Evolutionary conservation across 2,888 invertebrate species (phyloP).

Genomic region (Lasioglossum calceatum): DNA sequence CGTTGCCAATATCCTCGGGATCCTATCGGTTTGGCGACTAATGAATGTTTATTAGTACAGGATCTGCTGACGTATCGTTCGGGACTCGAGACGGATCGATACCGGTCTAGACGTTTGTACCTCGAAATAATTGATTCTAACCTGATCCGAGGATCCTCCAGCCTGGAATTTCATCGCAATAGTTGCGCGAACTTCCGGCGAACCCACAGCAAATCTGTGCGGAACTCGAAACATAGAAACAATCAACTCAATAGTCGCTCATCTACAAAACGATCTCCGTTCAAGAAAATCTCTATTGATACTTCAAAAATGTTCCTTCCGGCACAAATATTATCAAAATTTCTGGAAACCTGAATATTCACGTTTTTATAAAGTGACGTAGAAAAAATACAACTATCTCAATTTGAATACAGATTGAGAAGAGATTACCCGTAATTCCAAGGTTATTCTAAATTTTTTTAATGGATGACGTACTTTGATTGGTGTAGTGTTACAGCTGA

Average conservation of each 20-base stretch:
- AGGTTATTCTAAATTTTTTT: too few relatives aligned
- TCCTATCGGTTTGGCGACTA: slow-evolving; percentile 69
- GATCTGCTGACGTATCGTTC: slow-evolving; percentile 68
- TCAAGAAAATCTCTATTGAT: neutral
- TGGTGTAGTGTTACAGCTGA: too few relatives aligned
- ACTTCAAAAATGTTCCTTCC: neutral
- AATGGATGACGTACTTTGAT: too few relatives aligned
- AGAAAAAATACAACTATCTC: too few relatives aligned
- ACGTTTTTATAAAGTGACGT: too few relatives aligned
- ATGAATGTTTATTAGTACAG: slow-evolving; percentile 76
- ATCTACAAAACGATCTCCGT: neutral
- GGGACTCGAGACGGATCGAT: slow-evolving; percentile 64
- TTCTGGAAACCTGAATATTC: too few relatives aligned
- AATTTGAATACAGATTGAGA: too few relatives aligned
- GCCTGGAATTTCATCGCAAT: slow-evolving; percentile 42
- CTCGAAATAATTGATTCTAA: slow-evolving; percentile 66
- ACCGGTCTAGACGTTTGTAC: slow-evolving; percentile 64
- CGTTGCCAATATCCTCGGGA: slow-evolving; percentile 67
- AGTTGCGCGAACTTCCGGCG: neutral
- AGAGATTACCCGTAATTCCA: too few relatives aligned
- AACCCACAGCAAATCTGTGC: neutral
- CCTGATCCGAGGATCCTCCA: slow-evolving; percentile 42
- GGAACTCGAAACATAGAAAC: neutral
- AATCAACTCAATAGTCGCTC: neutral
- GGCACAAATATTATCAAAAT: too few relatives aligned